Conservation (phyloP, 2,888 invertebrate species). For the Nymphalis c-album region DNA sequence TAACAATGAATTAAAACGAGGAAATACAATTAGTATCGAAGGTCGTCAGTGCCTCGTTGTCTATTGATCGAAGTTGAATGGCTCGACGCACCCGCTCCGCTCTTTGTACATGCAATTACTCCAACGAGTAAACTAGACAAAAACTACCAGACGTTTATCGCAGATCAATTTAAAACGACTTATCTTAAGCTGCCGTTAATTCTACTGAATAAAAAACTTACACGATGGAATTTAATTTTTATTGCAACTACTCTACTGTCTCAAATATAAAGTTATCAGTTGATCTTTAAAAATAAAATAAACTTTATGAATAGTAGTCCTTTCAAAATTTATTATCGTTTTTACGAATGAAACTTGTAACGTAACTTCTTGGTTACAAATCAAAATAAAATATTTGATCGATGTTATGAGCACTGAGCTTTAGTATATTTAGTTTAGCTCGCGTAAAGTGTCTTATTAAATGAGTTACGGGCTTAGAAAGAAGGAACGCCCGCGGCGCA, state of each 20-base stretch:
- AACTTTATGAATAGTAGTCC: conserved; percentile 22
- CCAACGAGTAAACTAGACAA: conserved; percentile 44
- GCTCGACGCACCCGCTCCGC: conserved; percentile 17
- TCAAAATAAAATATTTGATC: conserved; percentile 71
- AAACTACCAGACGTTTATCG: conserved; percentile 53
- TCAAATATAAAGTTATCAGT: conserved; percentile 39
- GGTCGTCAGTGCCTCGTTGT: conserved; percentile 29
- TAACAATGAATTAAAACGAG: conserved; percentile 29
- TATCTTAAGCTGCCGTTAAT: conserved; percentile 53
- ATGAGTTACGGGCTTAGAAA: conserved; percentile 73
- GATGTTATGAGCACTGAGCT: conserved; percentile 67
- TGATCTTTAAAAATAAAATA: conserved; percentile 43
- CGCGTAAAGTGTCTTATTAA: conserved; percentile 71
- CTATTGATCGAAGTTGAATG: conserved; percentile 32
- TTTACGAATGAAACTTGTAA: conserved; percentile 54
- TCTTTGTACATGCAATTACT: conserved; percentile 43
- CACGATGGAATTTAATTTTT: conserved; percentile 36
- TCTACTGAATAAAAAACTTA: conserved; percentile 33
- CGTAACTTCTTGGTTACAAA: conserved; percentile 67
- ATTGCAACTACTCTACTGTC: conserved; percentile 27
- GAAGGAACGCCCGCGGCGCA: conserved; percentile 72
- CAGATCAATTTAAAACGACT: conserved; percentile 61
- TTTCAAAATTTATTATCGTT: conserved; percentile 48
- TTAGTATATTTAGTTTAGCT: conserved; percentile 56
- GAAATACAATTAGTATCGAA: conserved; percentile 32